Base-by-base conservation (phyloP, 2,113 vertebrate genomes). In the Pogona vitticeps region DNA sequence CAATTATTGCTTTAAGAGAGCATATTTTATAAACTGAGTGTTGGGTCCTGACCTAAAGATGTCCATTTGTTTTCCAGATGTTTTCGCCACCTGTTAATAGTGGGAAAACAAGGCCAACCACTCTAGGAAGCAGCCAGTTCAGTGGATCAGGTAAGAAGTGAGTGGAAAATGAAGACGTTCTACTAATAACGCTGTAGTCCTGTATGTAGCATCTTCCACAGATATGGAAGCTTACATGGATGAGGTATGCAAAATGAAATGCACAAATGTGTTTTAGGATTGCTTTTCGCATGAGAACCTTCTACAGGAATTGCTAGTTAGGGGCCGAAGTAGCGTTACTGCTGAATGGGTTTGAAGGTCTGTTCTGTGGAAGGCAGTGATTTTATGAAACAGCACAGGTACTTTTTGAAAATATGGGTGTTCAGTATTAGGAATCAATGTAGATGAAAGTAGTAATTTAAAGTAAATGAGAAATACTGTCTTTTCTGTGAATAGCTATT, bases 41-140 rank as follows among this genome's bases (percentile, higher is more conserved):
- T 94, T 94, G 82, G 91, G 78, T 76, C 67, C 58, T 91, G 83
- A 91, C 36, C 87, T 73, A 80, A 76, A 80, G 0, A 0, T 31
- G 1, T 13, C 86, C 71, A 71, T 70, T 88, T 94, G 78, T 94
- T 95, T 97, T 97, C 88, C 95, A 99, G 99, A 99, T 99, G 99
- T 99, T 99, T 96, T 99, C 99, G n/a, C 99, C 99, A 94, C 99
- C 99, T 96, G 98, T 98, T 92, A 98, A 97, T 89, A 98, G 98
- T 96, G 98, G 98, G 92, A 99, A 98, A 96, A 98, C 98, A 94
- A 98, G 98, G 96, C 98, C 98, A 79, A 99, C 98, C 13, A 99
- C 98, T 2, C 96, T 99, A 61, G 98, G 98, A 94, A 99, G 99
- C 97, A 99, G 99, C 96, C 98, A 98, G 94, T 99, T 99, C 96